A percentile compares a stretch with the other conserved stretches of the same genome.
phyloP scores from a whole-genome alignment of 1,140 invertebrate species.

The Drosophila pachea region DNA sequence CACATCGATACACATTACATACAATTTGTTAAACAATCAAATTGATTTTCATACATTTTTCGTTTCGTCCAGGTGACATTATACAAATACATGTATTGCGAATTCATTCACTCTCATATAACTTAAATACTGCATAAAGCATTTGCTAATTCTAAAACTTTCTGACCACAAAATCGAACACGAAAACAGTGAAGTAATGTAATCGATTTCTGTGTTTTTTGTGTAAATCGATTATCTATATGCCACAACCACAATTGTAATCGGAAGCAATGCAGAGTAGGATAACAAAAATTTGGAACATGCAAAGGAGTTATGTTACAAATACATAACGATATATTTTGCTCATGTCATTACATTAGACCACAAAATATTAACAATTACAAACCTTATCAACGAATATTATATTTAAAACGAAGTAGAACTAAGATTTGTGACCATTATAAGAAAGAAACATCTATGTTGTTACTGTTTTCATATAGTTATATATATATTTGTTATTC shows the following conservation, averaged over 20 bases:
- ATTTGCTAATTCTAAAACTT: slow-evolving; percentile 21
- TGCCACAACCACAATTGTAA: not conserved
- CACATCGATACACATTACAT: slow-evolving; percentile 19
- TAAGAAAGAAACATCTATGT: no score
- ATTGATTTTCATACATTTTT: slow-evolving; percentile 5
- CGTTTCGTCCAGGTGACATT: not conserved
- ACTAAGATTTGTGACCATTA: no score
- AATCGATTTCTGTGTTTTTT: slow-evolving; percentile 26
- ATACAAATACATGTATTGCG: not conserved
- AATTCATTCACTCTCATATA: slow-evolving; percentile 5
- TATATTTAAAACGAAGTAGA: no score
- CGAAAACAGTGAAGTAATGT: slow-evolving; percentile 25
- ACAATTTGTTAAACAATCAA: slow-evolving; percentile 6
- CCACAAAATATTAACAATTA: no score
- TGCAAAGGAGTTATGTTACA: no score
- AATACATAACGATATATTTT: no score
- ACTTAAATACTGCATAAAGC: slow-evolving; percentile 5
- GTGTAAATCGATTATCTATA: not conserved
- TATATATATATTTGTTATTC: no score
- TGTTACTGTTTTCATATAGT: no score
- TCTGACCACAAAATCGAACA: slow-evolving; percentile 37
- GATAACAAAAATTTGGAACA: not conserved
- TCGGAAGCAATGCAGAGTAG: not conserved
- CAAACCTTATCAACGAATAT: no score
- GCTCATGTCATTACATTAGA: no score